Conservation (phyloP, 64 coral and sea anemone species). For the Stylophora pistillata region DNA sequence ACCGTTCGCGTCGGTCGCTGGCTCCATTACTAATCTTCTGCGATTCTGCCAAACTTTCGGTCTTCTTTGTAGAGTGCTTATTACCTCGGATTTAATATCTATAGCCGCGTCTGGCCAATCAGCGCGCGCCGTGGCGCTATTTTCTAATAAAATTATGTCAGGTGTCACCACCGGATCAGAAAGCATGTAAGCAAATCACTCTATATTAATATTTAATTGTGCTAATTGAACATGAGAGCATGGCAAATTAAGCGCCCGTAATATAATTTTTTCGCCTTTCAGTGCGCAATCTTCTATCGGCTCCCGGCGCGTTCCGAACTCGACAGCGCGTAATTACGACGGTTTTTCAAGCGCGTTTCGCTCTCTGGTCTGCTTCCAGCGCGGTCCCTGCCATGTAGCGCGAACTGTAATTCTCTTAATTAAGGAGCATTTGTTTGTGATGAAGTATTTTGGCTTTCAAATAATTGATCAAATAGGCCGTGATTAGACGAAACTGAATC, state of each 20-base stretch:
- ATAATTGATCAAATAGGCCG: constrained; percentile 99
- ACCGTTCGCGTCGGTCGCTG: constrained; percentile 79
- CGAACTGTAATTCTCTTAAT: constrained; percentile 98
- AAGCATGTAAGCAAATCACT: constrained; percentile 99
- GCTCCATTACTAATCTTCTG: constrained; percentile 97
- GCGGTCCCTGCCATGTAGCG: constrained; percentile 48
- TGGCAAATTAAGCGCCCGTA: constrained; percentile 91
- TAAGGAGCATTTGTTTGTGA: constrained; percentile 99
- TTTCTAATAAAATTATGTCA: constrained; percentile 99
- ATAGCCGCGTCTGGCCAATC: constrained; percentile 75
- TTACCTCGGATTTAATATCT: constrained; percentile 95
- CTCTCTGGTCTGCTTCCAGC: constrained; percentile 41
- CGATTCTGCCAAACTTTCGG: constrained; percentile 93
- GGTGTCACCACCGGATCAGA: constrained; percentile 98
- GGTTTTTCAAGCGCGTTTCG: constrained; percentile 5
- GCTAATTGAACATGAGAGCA: constrained; percentile 99
- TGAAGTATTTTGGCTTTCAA: constrained; percentile 99
- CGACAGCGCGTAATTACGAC: constrained; percentile 16
- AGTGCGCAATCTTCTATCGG: constrained; percentile 45
- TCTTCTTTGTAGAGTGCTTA: constrained; percentile 95
- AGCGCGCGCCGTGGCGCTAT: constrained; percentile 75
- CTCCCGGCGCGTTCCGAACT: constrained; percentile 39
- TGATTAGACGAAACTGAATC: constrained; percentile 96
- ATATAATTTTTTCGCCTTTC: constrained; percentile 73
- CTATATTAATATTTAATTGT: constrained; percentile 99